Conservation (phyloP, 2,888 invertebrate species). For the Dryobota labecula region DNA sequence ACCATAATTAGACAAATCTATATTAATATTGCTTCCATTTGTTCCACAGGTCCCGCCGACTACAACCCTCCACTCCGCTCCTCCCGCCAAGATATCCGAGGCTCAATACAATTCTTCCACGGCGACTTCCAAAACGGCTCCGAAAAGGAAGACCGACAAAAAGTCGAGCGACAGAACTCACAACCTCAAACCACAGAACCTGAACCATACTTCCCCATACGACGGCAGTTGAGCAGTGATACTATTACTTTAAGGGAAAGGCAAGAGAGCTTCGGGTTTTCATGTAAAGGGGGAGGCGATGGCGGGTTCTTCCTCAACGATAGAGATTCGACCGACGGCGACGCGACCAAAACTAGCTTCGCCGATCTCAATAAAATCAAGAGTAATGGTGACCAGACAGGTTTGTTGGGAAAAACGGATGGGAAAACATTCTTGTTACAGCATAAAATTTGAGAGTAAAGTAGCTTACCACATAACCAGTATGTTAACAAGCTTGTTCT, state of each 20-base stretch:
- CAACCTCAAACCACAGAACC: constrained; percentile 80
- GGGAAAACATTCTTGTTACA: constrained; percentile 61
- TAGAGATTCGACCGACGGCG: constrained; percentile 91
- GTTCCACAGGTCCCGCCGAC: constrained; percentile 87
- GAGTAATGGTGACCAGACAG: constrained; percentile 88
- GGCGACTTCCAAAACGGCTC: constrained; percentile 88
- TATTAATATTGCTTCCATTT: neutral
- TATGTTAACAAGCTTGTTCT: constrained; percentile 48
- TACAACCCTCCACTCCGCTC: constrained; percentile 93
- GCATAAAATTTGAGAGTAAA: neutral
- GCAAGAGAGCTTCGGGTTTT: constrained; percentile 76
- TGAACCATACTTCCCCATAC: constrained; percentile 79
- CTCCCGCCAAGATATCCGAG: constrained; percentile 93
- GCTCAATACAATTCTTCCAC: constrained; percentile 93
- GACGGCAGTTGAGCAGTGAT: constrained; percentile 91
- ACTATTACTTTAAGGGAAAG: constrained; percentile 82
- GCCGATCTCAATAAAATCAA: constrained; percentile 92
- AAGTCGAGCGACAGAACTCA: constrained; percentile 91
- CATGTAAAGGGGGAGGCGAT: constrained; percentile 84
- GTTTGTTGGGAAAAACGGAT: constrained; percentile 68
- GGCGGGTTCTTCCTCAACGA: constrained; percentile 87
- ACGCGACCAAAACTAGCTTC: constrained; percentile 91
- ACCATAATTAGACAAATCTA: neutral
- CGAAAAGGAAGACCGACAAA: constrained; percentile 76
- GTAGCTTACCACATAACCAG: neutral